Percentiles rank a stretch among this genome's conserved stretches.
These are phyloP conservation scores for Glyptemys insculpta DNA, from an alignment of 2,797 vertebrate genomes.

Conservation along the genomic window DNA sequence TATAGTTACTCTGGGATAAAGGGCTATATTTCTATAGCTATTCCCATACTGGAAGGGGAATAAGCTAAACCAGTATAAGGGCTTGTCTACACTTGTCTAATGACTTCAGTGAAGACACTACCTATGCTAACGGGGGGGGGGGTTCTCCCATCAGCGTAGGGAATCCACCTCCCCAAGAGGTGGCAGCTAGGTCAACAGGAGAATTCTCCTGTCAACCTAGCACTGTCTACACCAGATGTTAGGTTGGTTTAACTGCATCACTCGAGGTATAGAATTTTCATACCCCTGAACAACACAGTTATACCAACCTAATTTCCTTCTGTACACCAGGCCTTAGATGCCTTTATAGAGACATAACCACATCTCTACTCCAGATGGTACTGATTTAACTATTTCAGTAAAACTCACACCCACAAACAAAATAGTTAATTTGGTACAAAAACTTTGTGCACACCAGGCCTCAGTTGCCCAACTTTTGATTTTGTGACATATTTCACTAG, in stretches of 20 bases:
- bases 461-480: not conserved
- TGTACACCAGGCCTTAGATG: not conserved
- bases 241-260: not conserved
- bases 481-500: not conserved
- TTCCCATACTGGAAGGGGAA: not conserved
- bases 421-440: slow-evolving; percentile 53
- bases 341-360: not conserved
- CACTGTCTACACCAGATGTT: not conserved
- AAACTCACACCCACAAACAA: slow-evolving; percentile 51
- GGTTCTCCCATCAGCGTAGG: not conserved
- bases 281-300: not conserved
- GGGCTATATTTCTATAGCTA: too few relatives aligned
- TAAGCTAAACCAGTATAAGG: not conserved
- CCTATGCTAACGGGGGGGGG: not conserved
- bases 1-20: not conserved
- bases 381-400: slow-evolving; percentile 57
- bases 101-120: not conserved
- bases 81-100: not conserved
- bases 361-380: not conserved
- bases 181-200: not conserved
- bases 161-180: not conserved
- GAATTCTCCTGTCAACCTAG: not conserved
- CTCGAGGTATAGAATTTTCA: not conserved
- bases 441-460: not conserved
- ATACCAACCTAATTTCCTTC: not conserved